Conservation (phyloP, 2,888 invertebrate species). For the Tinea semifulvella region DNA sequence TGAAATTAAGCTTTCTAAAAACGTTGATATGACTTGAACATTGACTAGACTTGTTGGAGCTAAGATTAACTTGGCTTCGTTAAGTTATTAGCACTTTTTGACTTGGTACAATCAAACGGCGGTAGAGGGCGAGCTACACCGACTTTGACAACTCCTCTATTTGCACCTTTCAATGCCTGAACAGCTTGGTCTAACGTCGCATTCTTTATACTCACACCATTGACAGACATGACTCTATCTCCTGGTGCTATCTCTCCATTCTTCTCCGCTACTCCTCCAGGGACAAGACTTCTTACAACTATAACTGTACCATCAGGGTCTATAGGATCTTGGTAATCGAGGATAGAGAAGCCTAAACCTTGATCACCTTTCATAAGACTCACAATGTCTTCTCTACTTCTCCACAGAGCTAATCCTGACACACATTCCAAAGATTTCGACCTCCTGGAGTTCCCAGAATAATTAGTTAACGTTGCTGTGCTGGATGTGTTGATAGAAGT, state of each 20-base stretch:
- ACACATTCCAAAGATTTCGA: constrained; percentile 96
- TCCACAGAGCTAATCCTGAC: constrained; percentile 97
- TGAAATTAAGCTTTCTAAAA: constrained; percentile 6
- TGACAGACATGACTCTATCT: constrained; percentile 91
- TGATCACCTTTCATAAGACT: constrained; percentile 93
- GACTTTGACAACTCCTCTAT: constrained; percentile 87
- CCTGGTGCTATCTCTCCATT: constrained; percentile 96
- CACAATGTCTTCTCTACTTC: constrained; percentile 90
- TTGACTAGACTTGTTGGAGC: constrained; percentile 45
- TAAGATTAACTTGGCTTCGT: constrained; percentile 53
- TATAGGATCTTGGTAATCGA: constrained; percentile 97
- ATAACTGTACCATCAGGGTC: constrained; percentile 96
- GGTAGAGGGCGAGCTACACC: constrained; percentile 90
- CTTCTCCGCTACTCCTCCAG: constrained; percentile 96
- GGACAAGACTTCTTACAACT: constrained; percentile 95
- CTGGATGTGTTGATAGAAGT: constrained; percentile 90
- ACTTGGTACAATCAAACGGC: constrained; percentile 36
- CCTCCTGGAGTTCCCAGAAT: constrained; percentile 72
- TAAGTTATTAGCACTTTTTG: constrained; percentile 48
- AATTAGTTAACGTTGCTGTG: constrained; percentile 80
- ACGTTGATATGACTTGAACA: constrained; percentile 48
- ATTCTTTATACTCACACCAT: constrained; percentile 89
- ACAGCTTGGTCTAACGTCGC: constrained; percentile 95
- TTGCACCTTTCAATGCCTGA: constrained; percentile 93
- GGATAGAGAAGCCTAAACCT: constrained; percentile 97